Evolutionary conservation across 2,113 vertebrate species (phyloP).

Genomic region (Nymphicus hollandicus): DNA sequence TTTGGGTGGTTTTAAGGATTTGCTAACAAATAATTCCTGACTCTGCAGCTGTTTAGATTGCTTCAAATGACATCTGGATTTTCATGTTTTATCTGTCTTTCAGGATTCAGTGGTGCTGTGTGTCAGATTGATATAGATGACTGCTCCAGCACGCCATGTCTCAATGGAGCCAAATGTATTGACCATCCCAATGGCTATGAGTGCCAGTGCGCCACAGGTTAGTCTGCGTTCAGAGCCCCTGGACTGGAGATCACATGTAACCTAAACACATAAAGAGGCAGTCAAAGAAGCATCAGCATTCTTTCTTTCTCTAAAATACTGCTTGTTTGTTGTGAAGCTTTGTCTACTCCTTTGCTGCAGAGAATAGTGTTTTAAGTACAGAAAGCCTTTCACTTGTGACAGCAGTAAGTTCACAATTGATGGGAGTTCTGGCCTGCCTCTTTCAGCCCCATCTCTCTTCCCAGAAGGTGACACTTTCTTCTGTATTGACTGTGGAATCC

Average conservation of each 20-base stretch:
- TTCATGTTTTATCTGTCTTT: neutral
- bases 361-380: neutral
- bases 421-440: neutral
- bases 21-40: neutral
- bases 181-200: constrained; percentile 93
- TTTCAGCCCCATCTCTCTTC: neutral
- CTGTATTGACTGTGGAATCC: neutral
- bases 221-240: neutral
- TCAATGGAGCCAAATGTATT: constrained; percentile 92
- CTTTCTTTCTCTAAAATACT: neutral
- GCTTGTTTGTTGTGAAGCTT: neutral
- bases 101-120: constrained; percentile 90
- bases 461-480: neutral
- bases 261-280: neutral
- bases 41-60: neutral
- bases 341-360: neutral
- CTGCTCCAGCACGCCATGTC: constrained; percentile 92
- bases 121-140: constrained; percentile 95
- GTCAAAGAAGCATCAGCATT: neutral
- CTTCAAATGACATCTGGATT: neutral
- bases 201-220: constrained; percentile 94
- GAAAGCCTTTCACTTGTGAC: neutral
- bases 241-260: fast-evolving
- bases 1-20: neutral
- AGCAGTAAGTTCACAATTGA: neutral